Conservation (phyloP, 2,797 vertebrate species). For the Yasuhikotakia modesta region DNA sequence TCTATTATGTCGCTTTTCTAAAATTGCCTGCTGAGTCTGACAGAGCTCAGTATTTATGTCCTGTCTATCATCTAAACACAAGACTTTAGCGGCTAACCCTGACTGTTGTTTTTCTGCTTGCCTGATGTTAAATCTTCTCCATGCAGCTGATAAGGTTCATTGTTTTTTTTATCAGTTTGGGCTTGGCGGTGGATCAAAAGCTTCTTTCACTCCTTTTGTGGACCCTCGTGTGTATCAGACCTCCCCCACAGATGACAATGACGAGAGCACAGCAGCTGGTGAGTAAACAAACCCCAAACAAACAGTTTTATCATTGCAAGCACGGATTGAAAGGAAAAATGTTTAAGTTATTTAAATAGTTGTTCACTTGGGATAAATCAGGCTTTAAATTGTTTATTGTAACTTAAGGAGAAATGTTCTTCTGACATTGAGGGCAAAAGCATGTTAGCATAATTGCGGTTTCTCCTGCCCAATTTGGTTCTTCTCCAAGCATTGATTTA, state of each 20-base stretch:
- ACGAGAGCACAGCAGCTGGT: constrained; percentile 87
- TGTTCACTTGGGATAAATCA: not conserved
- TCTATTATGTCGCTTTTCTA: too few species aligned
- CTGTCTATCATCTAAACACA: constrained; percentile 11
- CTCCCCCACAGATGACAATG: constrained; percentile 82
- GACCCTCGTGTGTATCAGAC: constrained; percentile 93
- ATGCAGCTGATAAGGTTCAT: constrained; percentile 19
- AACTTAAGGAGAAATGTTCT: not conserved
- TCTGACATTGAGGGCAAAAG: not conserved
- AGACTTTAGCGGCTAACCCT: constrained; percentile 4
- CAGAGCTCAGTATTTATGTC: not conserved
- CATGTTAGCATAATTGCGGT: not conserved
- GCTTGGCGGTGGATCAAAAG: constrained; percentile 86
- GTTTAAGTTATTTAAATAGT: not conserved
- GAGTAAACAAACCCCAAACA: constrained; percentile 34
- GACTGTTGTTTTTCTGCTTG: not conserved
- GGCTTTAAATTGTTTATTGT: not conserved
- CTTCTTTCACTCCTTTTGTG: constrained; percentile 93
- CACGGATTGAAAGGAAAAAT: constrained; percentile 3
- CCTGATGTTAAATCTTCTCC: constrained; percentile 1
- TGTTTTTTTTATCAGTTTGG: constrained; percentile 79
- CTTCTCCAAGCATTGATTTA: not conserved
- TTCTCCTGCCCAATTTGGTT: not conserved
- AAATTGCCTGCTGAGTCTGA: constrained; percentile 3
- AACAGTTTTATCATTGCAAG: constrained; percentile 7